Evolutionary conservation across 2,113 vertebrate species (phyloP).

Genomic region (Eulacestoma nigropectus): DNA sequence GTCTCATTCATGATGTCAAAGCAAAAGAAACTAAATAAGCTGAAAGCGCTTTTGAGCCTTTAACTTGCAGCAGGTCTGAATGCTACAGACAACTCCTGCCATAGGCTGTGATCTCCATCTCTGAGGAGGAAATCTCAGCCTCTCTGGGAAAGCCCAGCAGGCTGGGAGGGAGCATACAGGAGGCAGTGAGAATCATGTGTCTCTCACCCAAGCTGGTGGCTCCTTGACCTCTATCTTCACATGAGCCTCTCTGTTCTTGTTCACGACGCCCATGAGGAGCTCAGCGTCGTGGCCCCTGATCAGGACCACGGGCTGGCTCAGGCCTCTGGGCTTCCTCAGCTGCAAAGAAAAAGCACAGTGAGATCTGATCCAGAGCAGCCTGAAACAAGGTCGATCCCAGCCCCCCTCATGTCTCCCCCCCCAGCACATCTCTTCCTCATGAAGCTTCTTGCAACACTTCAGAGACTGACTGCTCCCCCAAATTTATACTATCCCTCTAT

Average conservation of each 20-base stretch:
- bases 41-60: not conserved
- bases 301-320: conserved; percentile 88
- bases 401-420: too few relatives aligned
- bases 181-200: not conserved
- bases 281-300: conserved; percentile 84
- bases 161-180: not conserved
- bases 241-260: conserved; percentile 91
- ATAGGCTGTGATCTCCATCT: not conserved
- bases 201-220: conserved; percentile 82
- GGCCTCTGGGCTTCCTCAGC: conserved; percentile 80
- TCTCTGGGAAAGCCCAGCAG: not conserved
- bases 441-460: not conserved
- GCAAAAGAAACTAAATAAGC: not conserved
- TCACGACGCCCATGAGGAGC: conserved; percentile 91
- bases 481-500: not conserved
- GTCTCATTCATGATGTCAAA: fast-evolving
- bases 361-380: not conserved
- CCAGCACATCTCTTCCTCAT: not conserved
- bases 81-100: not conserved
- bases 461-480: not conserved
- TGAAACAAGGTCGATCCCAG: fast-evolving
- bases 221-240: conserved; percentile 89
- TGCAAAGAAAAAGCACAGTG: conserved; percentile 44
- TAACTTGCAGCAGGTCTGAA: not conserved
- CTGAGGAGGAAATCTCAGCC: not conserved